Evolutionary conservation across 2,113 vertebrate genomes (phyloP).

Genomic region (Zosterops japonicus): DNA sequence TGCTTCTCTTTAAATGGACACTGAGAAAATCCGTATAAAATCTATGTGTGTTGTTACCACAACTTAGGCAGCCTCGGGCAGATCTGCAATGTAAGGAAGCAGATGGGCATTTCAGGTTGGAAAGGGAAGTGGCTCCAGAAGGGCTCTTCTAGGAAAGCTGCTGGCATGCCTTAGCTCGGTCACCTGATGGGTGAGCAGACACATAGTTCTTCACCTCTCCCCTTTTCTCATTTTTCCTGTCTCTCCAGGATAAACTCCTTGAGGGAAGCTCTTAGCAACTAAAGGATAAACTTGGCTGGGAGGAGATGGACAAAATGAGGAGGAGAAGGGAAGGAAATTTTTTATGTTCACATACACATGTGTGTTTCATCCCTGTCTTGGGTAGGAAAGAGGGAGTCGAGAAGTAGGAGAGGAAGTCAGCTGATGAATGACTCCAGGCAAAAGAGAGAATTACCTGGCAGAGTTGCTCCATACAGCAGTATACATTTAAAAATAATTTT

Average conservation of each 20-base stretch:
- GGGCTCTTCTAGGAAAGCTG: background rate
- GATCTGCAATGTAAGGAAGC: background rate
- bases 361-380: background rate
- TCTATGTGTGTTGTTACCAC: background rate
- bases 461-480: background rate
- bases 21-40: background rate
- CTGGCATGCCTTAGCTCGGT: accelerated
- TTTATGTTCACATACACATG: accelerated
- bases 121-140: background rate
- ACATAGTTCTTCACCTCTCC: background rate
- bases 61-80: accelerated
- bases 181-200: background rate
- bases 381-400: background rate
- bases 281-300: background rate
- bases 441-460: constrained; percentile 11
- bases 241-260: background rate
- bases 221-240: background rate
- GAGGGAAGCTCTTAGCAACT: background rate
- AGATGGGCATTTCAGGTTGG: background rate
- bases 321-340: background rate
- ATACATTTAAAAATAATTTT: background rate
- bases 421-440: background rate
- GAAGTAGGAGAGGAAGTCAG: background rate
- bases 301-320: background rate
- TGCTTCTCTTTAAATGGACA: background rate